Base-by-base conservation (phyloP, 64 coral and sea anemone species). In the Montipora capricornis region DNA sequence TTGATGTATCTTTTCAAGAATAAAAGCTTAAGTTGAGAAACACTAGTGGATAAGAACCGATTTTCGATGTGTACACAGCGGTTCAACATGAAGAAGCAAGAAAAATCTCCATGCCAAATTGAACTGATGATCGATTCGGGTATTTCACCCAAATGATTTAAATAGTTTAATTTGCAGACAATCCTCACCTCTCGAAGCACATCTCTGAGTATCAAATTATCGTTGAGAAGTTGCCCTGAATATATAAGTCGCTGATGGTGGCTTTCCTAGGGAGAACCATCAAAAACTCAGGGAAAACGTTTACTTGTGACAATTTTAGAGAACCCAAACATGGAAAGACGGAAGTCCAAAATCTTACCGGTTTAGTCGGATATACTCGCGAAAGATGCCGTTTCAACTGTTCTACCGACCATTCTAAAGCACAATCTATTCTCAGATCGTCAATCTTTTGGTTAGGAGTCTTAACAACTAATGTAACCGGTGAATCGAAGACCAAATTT, bases 381-480 rank as follows among this genome's bases (percentile, higher is more conserved):
- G 98, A 94, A 88, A 99, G 94, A 90, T 99, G 98, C 6, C 62
- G 86, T 87, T 99, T 99, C 37, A 99, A 80, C 57, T 99, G 96
- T 55, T 92, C 85, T 5, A 99, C 98, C 47, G 98, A 96, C 98
- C 98, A 99, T 66, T 94, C 95, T 58, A 99, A 78, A 17, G 93
- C 92, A 81, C 98, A 99, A 59, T 89, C 91, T 75, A 99, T 94
- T 92, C 94, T 89, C 80, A 99, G 77, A 78, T 99, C 98, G 86
- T 99, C 92, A n/a, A 96, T 71, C 47, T 85, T 92, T 90, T 96
- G 95, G 60, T 99, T 99, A 60, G 98, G 98, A 48, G 98, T 99
- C 74, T 99, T 99, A 20, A 99, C 92, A 87, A 99, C 95, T 47
- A 99, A 81, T 53, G 84, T 96, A 66, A 99, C 95, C 22, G 98